Evolutionary conservation across 2,113 vertebrate species (phyloP).

Genomic region (Tupaia chinensis): DNA sequence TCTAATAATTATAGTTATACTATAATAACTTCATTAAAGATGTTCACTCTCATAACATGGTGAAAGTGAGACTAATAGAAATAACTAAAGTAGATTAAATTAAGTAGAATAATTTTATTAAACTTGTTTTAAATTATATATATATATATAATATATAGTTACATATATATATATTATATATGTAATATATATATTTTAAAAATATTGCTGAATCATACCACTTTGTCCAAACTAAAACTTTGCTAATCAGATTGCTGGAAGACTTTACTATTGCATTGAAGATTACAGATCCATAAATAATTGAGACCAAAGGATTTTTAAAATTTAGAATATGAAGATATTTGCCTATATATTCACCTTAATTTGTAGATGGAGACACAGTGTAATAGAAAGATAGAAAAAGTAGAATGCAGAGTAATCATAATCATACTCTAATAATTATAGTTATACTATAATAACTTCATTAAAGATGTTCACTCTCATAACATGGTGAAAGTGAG

Average conservation of each 20-base stretch:
- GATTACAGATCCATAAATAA: not conserved
- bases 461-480: not conserved
- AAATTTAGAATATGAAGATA: not conserved
- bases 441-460: not conserved
- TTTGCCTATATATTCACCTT: not conserved
- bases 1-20: not conserved
- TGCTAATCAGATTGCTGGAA: too few species aligned
- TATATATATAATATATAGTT: too few species aligned
- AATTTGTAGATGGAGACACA: not conserved
- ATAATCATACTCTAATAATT: not conserved
- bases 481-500: not conserved
- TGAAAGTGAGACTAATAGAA: slow-evolving; percentile 22
- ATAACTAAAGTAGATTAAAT: slow-evolving; percentile 17
- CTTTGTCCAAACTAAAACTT: too few species aligned
- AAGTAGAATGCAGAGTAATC: not conserved
- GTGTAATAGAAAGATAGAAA: not conserved
- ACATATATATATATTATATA: too few species aligned
- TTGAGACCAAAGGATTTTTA: not conserved
- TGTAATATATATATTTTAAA: too few species aligned
- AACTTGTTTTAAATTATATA: too few species aligned
- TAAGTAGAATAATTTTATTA: not conserved
- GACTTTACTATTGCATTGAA: not conserved
- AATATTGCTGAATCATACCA: too few species aligned
- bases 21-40: not conserved
- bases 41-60: not conserved